Base-by-base conservation (phyloP, 2,888 invertebrate species). In the Timema podura region DNA sequence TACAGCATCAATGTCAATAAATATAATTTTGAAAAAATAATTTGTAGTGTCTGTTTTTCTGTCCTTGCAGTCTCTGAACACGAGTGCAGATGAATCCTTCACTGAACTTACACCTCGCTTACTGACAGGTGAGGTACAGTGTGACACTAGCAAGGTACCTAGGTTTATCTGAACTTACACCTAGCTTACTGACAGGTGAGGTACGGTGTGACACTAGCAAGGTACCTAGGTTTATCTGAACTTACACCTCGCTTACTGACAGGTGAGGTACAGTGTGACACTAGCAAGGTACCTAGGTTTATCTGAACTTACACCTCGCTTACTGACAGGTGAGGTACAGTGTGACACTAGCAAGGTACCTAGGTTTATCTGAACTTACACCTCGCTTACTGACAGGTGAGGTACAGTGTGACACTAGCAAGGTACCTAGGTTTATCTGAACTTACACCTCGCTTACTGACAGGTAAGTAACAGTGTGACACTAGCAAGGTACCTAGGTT, bases 341-440 rank as follows among this genome's bases (percentile, higher is more conserved):
- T 10, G 16, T 51, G 45, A 8, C n/a, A 57, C n/a, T 1, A 45
- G 9, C 48, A 65, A 48, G 9, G 11, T 48, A 48, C 16, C n/a
- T 64, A n/a, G n/a, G n/a, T n/a, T n/a, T n/a, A n/a, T n/a, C 83
- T 46, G 84, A 83, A 73, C 77, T 85, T 71, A 84, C 83, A 76
- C 85, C 85, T 30, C 84, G 83, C 75, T 79, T 86, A 68, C 77
- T 86, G 68, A 83, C 83, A 81, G 86, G 86, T 86, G 54, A 11
- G 57, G 8, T n/a, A n/a, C 30, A 5, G 68, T 10, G 16, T 51
- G 45, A 8, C n/a, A 57, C n/a, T 1, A 45, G 9, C 48, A 65
- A 48, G 9, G 11, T 48, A 48, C 16, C n/a, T 64, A n/a, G n/a
- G n/a, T n/a, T n/a, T n/a, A n/a, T n/a, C 83, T 46, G 84, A 83